These are phyloP conservation scores for Mus musculus DNA, from an alignment of 2,113 vertebrate genomes.

Conservation along the genomic window GRCm39 chr5:136804501-136805000, in stretches of 20 bases:
- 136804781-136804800: background rate
- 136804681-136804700: background rate
- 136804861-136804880: too few relatives aligned
- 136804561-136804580: background rate
- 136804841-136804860: too few relatives aligned
- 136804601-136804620: background rate
- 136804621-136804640: background rate
- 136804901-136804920: background rate
- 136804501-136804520: background rate
- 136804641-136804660: background rate
- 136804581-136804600: background rate
- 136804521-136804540: background rate
- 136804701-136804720: background rate
- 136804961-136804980: background rate
- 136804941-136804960: background rate
- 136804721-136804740: background rate
- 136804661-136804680: background rate
- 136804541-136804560: background rate
- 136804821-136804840: background rate
- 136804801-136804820: background rate
- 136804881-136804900: background rate
- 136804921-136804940: background rate
- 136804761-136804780: background rate
- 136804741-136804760: background rate
- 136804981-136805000: background rate